Percentiles rank a stretch among this genome's conserved stretches.
Evolutionary conservation across 2,888 invertebrate genomes (phyloP).

Genomic region (Epsilonema sp.): DNA sequence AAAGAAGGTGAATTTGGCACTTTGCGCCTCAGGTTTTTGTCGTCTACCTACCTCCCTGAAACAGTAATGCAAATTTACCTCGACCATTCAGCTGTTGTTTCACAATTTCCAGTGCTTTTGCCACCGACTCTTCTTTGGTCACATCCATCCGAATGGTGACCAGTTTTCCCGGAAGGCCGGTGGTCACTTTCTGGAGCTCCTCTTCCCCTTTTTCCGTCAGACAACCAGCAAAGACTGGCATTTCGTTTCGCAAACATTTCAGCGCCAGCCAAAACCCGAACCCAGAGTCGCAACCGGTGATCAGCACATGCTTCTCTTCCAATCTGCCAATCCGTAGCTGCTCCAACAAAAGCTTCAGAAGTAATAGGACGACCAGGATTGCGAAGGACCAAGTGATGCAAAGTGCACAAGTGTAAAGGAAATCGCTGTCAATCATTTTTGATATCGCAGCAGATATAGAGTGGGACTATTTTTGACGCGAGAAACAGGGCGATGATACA

Average conservation of each 20-base stretch:
- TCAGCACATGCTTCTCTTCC: too few relatives aligned
- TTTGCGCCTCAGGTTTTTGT: too few relatives aligned
- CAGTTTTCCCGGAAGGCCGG: constrained; percentile 25
- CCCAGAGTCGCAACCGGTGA: constrained; percentile 9
- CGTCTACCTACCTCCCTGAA: neutral
- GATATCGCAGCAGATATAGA: too few relatives aligned
- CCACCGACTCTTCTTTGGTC: constrained; percentile 16
- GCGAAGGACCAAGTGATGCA: too few relatives aligned
- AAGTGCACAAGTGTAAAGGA: too few relatives aligned
- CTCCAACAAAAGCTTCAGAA: neutral
- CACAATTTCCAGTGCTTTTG: constrained; percentile 13
- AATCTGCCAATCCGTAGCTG: too few relatives aligned
- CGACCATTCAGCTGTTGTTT: constrained; percentile 9
- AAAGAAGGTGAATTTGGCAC: too few relatives aligned
- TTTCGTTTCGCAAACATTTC: constrained; percentile 14
- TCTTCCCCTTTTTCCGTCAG: constrained; percentile 13
- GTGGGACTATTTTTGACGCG: too few relatives aligned
- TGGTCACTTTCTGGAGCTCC: constrained; percentile 29
- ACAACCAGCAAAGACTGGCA: constrained; percentile 21
- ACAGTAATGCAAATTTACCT: too few relatives aligned
- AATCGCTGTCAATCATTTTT: too few relatives aligned
- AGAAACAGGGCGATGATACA: too few relatives aligned
- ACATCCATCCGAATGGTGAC: constrained; percentile 36
- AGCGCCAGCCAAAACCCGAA: constrained; percentile 17
- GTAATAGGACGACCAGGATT: neutral